Percentiles rank a stretch among this genome's conserved stretches.
phyloP scores from a whole-genome alignment of 2,113 vertebrate species.

The Cardinalis cardinalis region DNA sequence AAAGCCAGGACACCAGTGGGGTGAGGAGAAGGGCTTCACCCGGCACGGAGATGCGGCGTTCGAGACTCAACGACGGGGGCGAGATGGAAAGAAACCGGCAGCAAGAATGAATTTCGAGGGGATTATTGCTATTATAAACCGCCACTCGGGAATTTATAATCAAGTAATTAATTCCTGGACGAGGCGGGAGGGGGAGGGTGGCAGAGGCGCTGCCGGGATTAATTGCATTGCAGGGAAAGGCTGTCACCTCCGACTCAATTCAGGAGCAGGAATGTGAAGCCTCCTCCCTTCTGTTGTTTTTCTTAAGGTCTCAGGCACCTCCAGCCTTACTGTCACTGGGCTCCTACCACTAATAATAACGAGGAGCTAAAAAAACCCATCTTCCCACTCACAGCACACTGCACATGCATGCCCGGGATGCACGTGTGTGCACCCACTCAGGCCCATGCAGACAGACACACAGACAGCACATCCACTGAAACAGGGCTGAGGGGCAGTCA shows the following conservation, averaged over 20 bases:
- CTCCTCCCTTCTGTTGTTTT: slow-evolving; percentile 27
- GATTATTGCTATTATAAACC: slow-evolving; percentile 62
- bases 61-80: fast-evolving
- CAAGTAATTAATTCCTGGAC: slow-evolving; percentile 69
- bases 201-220: slow-evolving; percentile 46
- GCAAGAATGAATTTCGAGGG: slow-evolving; percentile 43
- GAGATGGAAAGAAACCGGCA: background rate
- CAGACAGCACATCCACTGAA: background rate
- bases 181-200: slow-evolving; percentile 41
- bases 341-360: background rate
- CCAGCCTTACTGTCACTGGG: background rate
- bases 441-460: background rate
- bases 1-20: fast-evolving
- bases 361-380: background rate
- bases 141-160: slow-evolving; percentile 54
- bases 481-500: background rate
- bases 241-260: slow-evolving; percentile 47
- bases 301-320: background rate
- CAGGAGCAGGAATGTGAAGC: slow-evolving; percentile 12
- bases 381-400: background rate
- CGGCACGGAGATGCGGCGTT: fast-evolving
- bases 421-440: background rate
- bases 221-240: slow-evolving; percentile 47
- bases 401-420: background rate
- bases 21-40: background rate